Evolutionary conservation across 1,140 invertebrate genomes (phyloP).

Genomic region (Tetraneura akinire): DNA sequence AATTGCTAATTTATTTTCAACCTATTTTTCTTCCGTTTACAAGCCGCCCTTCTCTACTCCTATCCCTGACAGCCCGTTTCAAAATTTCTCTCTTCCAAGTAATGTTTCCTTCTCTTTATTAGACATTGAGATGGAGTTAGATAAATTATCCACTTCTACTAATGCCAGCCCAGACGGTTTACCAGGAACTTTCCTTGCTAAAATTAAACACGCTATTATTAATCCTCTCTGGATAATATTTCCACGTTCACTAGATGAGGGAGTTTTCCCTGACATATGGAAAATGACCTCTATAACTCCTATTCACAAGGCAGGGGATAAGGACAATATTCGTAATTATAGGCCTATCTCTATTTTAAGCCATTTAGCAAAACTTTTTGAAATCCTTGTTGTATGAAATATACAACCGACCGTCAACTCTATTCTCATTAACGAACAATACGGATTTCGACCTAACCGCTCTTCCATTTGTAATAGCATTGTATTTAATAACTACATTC

Average conservation of each 20-base stretch:
- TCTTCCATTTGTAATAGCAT: too few species aligned
- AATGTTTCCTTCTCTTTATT: not conserved
- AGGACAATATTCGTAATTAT: too few species aligned
- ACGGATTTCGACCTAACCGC: too few species aligned
- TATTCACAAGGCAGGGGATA: too few species aligned
- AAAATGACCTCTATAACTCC: not conserved
- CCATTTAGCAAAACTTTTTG: too few species aligned
- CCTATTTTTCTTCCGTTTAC: not conserved
- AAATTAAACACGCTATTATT: not conserved
- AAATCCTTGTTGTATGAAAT: too few species aligned
- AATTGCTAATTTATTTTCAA: not conserved
- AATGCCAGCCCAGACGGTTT: not conserved
- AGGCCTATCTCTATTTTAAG: too few species aligned
- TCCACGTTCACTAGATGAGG: slow-evolving; percentile 17
- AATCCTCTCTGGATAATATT: slow-evolving; percentile 18
- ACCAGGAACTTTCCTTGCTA: too few species aligned
- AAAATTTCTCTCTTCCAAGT: not conserved
- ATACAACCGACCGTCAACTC: too few species aligned
- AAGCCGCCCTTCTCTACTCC: not conserved
- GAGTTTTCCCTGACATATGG: slow-evolving; percentile 34
- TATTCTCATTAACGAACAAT: too few species aligned
- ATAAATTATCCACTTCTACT: too few species aligned
- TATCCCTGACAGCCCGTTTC: not conserved
- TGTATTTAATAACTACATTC: too few species aligned
- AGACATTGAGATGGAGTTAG: not conserved